phyloP scores from a whole-genome alignment of 2,888 invertebrate species.

The Hyles lineata region DNA sequence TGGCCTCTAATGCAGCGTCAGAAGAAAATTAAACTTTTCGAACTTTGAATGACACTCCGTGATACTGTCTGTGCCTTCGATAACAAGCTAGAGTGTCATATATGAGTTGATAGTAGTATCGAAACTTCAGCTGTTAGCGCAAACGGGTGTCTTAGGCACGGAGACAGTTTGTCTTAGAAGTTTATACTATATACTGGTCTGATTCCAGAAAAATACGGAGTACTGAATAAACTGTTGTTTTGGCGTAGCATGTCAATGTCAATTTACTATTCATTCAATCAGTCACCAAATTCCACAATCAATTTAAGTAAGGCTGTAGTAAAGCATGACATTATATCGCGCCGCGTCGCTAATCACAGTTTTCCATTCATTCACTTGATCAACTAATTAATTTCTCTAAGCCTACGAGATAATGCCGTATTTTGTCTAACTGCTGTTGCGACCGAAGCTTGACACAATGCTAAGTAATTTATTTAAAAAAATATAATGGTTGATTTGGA shows the following conservation, averaged over 20 bases:
- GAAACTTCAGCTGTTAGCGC: too few species aligned
- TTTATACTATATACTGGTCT: too few species aligned
- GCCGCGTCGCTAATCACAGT: background rate
- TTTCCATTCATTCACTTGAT: constrained; percentile 3
- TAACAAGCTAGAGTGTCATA: too few species aligned
- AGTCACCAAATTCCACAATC: background rate
- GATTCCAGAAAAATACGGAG: too few species aligned
- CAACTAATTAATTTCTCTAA: constrained; percentile 3
- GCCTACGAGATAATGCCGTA: background rate
- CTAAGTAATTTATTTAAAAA: background rate
- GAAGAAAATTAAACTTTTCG: too few species aligned
- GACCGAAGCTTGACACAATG: background rate
- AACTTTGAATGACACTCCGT: too few species aligned
- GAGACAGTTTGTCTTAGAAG: too few species aligned
- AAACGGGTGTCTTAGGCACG: too few species aligned
- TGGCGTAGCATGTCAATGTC: too few species aligned
- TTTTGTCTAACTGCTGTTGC: background rate
- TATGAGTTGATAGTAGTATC: too few species aligned
- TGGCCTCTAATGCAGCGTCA: too few species aligned
- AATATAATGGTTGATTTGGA: background rate
- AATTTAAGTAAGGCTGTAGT: background rate
- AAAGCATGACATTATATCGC: background rate
- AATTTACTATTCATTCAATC: background rate
- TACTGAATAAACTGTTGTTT: background rate
- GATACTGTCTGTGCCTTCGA: too few species aligned